A percentile compares a stretch with the other conserved stretches of the same genome.
These are phyloP conservation scores for Cheilosia pagana DNA, from an alignment of 2,888 invertebrate genomes.

Conservation along the genomic window DNA sequence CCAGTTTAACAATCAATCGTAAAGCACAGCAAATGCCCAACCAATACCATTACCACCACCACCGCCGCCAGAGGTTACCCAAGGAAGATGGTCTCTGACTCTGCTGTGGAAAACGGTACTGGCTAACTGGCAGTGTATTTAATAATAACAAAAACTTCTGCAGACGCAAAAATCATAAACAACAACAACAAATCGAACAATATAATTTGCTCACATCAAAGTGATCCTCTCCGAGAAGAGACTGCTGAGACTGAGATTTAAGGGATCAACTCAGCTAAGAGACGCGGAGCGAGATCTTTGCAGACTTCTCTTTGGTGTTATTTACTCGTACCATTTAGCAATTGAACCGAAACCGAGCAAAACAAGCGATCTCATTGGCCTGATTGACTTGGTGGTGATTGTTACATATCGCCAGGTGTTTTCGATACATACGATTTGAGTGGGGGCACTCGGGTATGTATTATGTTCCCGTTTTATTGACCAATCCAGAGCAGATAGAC, in stretches of 20 bases:
- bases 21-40: conserved; percentile 74
- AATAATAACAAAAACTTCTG: conserved; percentile 71
- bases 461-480: conserved; percentile 54
- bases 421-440: conserved; percentile 40
- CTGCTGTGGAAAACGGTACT: conserved; percentile 70
- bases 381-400: conserved; percentile 53
- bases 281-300: conserved; percentile 43
- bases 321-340: conserved; percentile 63
- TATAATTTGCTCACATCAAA: conserved; percentile 38
- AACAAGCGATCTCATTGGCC: conserved; percentile 65
- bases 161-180: conserved; percentile 69
- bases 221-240: neutral
- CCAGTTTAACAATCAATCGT: conserved; percentile 75
- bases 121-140: conserved; percentile 69
- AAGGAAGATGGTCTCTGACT: conserved; percentile 70
- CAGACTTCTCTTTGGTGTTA: conserved; percentile 48
- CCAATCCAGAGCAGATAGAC: conserved; percentile 65
- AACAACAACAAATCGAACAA: conserved; percentile 53
- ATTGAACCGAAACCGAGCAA: conserved; percentile 59
- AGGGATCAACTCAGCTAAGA: conserved; percentile 28
- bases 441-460: conserved; percentile 61
- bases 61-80: conserved; percentile 36
- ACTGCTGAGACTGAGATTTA: neutral
- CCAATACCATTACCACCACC: conserved; percentile 72
- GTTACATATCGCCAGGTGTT: conserved; percentile 61